Evolutionary conservation across 2,797 vertebrate species (phyloP).

Genomic region (Liparis tanakae): DNA sequence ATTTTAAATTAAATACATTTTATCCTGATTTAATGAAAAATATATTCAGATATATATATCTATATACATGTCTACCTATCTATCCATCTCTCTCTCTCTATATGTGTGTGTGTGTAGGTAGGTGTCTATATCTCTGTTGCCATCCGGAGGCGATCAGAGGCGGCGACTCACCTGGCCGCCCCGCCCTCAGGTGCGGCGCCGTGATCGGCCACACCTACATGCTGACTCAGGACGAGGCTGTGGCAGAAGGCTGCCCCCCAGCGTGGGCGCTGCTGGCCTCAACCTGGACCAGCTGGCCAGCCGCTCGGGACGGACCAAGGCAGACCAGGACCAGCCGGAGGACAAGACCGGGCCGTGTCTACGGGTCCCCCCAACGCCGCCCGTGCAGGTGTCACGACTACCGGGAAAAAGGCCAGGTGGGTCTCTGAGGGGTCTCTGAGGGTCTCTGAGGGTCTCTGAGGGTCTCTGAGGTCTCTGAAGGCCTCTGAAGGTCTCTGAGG

Average conservation of each 20-base stretch:
- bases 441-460: no score
- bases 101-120: no score
- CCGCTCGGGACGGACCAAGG: conserved; percentile 67
- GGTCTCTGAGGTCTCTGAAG: no score
- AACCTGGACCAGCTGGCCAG: conserved; percentile 84
- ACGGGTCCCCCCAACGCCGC: conserved; percentile 90
- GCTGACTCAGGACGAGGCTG: conserved; percentile 89
- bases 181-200: conserved; percentile 83
- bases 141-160: no score
- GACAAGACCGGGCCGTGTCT: conserved; percentile 83
- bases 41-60: no score
- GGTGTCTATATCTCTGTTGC: no score
- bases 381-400: conserved; percentile 96
- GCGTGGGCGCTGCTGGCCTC: conserved; percentile 83
- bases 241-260: conserved; percentile 89
- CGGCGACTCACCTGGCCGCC: not conserved
- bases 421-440: not conserved
- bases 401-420: conserved; percentile 88
- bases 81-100: no score
- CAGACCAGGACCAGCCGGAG: rapidly evolving
- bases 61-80: no score
- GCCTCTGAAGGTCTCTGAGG: no score
- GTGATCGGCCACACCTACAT: conserved; percentile 92
- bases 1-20: no score
- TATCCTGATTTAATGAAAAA: no score